phyloP scores from a whole-genome alignment of 2,888 invertebrate species.

The Drymonia ruficornis region DNA sequence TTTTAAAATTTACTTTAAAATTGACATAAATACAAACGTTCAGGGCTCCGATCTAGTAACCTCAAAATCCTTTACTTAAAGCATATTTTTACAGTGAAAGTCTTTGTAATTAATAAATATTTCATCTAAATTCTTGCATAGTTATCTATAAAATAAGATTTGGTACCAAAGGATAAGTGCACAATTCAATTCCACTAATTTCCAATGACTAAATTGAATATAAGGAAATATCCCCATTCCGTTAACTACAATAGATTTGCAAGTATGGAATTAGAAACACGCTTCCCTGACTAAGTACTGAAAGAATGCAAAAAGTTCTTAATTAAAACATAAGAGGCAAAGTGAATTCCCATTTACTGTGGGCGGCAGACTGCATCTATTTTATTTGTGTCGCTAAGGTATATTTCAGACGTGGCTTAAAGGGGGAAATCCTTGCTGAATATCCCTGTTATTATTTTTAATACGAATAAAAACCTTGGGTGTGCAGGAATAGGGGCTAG shows the following conservation, averaged over 20 bases:
- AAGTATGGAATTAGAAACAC: constrained; percentile 14
- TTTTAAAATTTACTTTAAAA: too few species aligned
- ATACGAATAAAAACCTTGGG: constrained; percentile 45
- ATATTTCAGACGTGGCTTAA: constrained; percentile 68
- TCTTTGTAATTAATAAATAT: too few species aligned
- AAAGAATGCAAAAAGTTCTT: constrained; percentile 50
- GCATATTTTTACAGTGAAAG: too few species aligned
- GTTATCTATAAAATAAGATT: too few species aligned
- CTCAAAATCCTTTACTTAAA: too few species aligned
- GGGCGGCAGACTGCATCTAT: constrained; percentile 69
- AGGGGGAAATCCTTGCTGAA: constrained; percentile 67
- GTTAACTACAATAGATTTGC: constrained; percentile 10
- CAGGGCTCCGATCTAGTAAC: too few species aligned
- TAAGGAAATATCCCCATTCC: constrained; percentile 25
- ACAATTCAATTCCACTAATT: too few species aligned
- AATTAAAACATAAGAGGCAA: constrained; percentile 73
- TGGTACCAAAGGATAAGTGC: too few species aligned
- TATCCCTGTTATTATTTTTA: constrained; percentile 36
- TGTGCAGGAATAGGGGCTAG: constrained; percentile 31
- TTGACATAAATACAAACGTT: too few species aligned
- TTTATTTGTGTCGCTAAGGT: constrained; percentile 66
- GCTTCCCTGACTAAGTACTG: constrained; percentile 23
- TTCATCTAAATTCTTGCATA: too few species aligned
- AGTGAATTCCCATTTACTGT: constrained; percentile 63
- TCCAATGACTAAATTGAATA: too few species aligned